These are phyloP conservation scores for Tragulus kanchil DNA, from an alignment of 2,113 vertebrate genomes.

Conservation along the genomic window DNA sequence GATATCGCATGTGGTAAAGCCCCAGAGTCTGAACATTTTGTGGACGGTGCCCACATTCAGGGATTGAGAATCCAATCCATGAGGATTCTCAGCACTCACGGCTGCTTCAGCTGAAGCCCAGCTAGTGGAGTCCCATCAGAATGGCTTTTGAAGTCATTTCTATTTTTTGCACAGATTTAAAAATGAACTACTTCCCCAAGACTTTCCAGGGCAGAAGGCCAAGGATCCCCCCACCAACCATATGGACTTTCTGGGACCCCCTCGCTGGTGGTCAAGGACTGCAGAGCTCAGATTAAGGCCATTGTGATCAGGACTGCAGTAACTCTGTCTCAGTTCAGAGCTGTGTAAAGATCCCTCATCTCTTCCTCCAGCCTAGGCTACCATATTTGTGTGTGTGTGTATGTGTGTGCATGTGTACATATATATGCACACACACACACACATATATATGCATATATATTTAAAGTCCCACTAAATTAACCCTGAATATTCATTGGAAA, in stretches of 20 bases:
- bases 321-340: rapidly evolving
- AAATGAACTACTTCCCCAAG: rapidly evolving
- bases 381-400: no score
- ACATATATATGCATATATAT: no score
- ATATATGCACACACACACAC: no score
- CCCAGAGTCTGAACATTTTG: neutral
- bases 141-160: no score
- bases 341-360: neutral
- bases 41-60: rapidly evolving
- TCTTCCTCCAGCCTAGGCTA: neutral
- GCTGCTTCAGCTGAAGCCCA: no score
- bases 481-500: no score
- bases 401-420: no score
- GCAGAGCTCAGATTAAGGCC: rapidly evolving
- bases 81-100: rapidly evolving
- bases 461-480: neutral
- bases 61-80: neutral
- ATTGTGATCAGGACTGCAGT: no score
- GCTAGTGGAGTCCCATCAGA: neutral
- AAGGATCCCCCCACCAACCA: neutral
- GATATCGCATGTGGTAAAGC: rapidly evolving
- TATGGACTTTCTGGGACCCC: no score
- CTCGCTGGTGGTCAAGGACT: rapidly evolving
- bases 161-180: neutral
- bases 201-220: neutral